Base-by-base conservation (phyloP, 2,113 vertebrate species). In the Pelecanus crispus region DNA sequence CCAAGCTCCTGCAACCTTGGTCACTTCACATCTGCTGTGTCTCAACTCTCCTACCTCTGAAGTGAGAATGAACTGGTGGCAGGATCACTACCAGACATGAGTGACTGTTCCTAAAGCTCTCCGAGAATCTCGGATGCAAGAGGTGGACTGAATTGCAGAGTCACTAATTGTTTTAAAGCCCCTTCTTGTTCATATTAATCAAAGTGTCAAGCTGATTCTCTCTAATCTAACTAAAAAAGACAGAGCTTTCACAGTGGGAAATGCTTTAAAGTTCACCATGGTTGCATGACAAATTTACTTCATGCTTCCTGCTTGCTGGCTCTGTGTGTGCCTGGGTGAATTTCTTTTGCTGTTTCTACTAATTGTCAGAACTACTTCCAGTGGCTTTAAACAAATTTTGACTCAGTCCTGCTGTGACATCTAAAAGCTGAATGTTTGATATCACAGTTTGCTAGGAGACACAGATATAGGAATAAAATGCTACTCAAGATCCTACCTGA, bases 301-400 rank as follows among this genome's bases (percentile, higher is more conserved):
- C 58, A 45, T 75, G 73, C 44, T 82, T 95, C 80, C 77, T 88
- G 11, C 70, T 91, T 88, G 38, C 50, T 77, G 66, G 24, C 58
- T 85, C 66, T 79, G 42, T 77, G 38, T 83, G n/a, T 74, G 74
- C 42, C 50, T 87, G 58, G 25, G 0, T 34, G 62, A 95, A 81
- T 90, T 95, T 91, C 79, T 84, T 95, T 81, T 82, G 62, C 92
- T 88, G 45, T 88, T 97, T 92, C 91, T 88, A 77, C 87, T 94
- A 95, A 95, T 96, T 95, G 81, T 96, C 78, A 86, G 87, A 66
- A 55, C 78, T 88, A 50, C 63, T 96, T 96, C 73, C 89, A 90
- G 71, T 82, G 89, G 86, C 78, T 95, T 91, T 92, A 94, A 94
- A 95, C 79, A 97, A 95, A 95, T 86, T 84, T 95, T 95, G 92